Evolutionary conservation across 2,888 invertebrate species (phyloP).

Genomic region (Plebejus anna): DNA sequence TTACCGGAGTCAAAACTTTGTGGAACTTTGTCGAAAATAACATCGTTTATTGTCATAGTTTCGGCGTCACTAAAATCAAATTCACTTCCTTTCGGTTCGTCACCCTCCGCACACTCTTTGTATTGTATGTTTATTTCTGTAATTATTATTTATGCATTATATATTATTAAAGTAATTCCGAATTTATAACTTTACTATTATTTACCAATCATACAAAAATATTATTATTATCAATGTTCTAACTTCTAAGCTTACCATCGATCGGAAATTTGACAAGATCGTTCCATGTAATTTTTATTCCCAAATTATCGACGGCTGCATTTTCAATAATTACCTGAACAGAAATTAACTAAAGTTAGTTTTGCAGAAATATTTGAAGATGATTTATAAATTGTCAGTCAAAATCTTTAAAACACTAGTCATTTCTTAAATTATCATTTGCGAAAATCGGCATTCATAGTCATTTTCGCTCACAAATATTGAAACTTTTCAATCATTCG

Average conservation of each 20-base stretch:
- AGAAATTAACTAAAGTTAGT: neutral
- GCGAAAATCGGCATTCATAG: too few species aligned
- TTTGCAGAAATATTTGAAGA: too few species aligned
- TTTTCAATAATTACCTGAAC: slow-evolving; percentile 45
- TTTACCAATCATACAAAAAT: neutral
- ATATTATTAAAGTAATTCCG: neutral
- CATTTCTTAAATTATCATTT: too few species aligned
- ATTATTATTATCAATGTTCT: neutral
- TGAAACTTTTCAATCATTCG: too few species aligned
- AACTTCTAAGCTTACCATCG: slow-evolving; percentile 45
- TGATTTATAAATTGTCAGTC: neutral
- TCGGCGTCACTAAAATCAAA: neutral
- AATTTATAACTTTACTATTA: neutral
- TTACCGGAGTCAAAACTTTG: slow-evolving; percentile 6
- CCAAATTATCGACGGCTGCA: slow-evolving; percentile 39
- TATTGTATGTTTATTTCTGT: slow-evolving; percentile 30
- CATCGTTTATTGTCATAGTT: neutral
- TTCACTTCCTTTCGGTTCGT: neutral
- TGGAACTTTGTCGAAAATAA: neutral
- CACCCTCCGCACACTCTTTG: neutral
- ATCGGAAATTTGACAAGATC: slow-evolving; percentile 50
- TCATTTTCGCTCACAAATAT: too few species aligned
- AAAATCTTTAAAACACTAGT: too few species aligned
- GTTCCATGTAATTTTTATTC: slow-evolving; percentile 50
- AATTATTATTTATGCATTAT: neutral